Evolutionary conservation across 2,797 vertebrate genomes (phyloP), one percentile per base, ranked within the genome.

Genomic region (Mus minutoides): DNA sequence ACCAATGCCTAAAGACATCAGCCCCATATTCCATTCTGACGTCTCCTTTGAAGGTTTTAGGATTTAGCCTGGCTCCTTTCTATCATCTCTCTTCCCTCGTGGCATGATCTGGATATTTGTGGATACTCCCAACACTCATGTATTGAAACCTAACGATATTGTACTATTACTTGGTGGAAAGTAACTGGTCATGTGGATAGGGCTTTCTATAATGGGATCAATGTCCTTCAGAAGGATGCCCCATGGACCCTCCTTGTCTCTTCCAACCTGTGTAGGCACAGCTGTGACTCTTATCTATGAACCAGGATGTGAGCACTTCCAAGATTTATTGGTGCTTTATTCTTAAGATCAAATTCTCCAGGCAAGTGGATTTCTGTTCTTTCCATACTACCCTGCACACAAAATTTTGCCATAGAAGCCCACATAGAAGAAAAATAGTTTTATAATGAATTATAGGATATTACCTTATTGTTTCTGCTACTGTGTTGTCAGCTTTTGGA

Each of bases 11-110:
- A 6, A 14, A 64, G 31, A 71, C 17, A 14, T 95, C 16, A 31
- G 56, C 83, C 52, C 19, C 10, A 67, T 37, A 37, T 54, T 94
- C 71, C 49, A 62, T 76, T 91, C n/a, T 76, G 34, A 58, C 64
- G 14, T 71, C 46, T 93, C 37, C 76, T 75, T 52, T 43, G 67
- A 73, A 64, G 2, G 6, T 46, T 67, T 3, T 34, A 2, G 21
- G 73, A 34, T 24, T 86, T 78, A 75, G 37, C 84, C 76, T 62
- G 40, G n/a, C 62, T 96, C 3, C 10, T 62, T 97, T 88, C n/a
- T 43, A 54, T 58, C 31, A 12, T 60, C 3, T 71, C 2, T 7
- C 7, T 56, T 58, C 22, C 83, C 43, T 16, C 4, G 76, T 67
- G 21, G 34, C n/a, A 56, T 21, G 13, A 14, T 87, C 24, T 54